These are phyloP conservation scores for Conistra vaccinii DNA, from an alignment of 2,888 invertebrate genomes.

Conservation along the genomic window DNA sequence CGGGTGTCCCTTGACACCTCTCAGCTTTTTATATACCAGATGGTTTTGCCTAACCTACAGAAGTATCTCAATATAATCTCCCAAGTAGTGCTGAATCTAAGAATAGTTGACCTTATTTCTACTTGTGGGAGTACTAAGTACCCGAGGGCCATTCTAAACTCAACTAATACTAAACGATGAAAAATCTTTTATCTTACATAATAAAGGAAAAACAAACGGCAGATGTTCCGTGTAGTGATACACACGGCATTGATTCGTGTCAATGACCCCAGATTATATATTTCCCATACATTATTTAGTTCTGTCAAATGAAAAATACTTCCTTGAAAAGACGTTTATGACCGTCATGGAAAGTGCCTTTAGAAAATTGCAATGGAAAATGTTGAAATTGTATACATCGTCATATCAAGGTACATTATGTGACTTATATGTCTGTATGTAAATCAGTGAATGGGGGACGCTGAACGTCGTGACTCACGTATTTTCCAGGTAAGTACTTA, in stretches of 20 bases:
- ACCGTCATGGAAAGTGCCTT: slow-evolving; percentile 21
- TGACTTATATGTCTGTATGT: slow-evolving; percentile 31
- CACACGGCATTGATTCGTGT: slow-evolving; percentile 19
- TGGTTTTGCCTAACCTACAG: neutral
- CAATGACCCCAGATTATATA: slow-evolving; percentile 27
- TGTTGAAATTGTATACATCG: neutral
- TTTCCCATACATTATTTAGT: slow-evolving; percentile 11
- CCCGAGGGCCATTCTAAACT: slow-evolving; percentile 31
- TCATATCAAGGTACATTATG: slow-evolving; percentile 5
- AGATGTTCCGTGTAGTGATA: slow-evolving; percentile 11
- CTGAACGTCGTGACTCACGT: slow-evolving; percentile 44
- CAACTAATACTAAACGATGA: slow-evolving; percentile 33
- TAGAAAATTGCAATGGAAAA: slow-evolving; percentile 27
- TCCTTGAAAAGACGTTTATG: neutral
- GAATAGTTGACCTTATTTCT: slow-evolving; percentile 51
- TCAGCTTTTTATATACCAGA: neutral
- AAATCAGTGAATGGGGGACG: slow-evolving; percentile 24
- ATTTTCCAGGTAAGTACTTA: slow-evolving; percentile 34
- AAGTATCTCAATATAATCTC: slow-evolving; percentile 8
- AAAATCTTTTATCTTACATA: slow-evolving; percentile 16
- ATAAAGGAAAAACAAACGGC: neutral
- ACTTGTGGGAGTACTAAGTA: slow-evolving; percentile 36
- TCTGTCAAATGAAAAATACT: slow-evolving; percentile 4
- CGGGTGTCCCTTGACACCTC: no score
- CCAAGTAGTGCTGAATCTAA: slow-evolving; percentile 33